A percentile compares a stretch with the other conserved stretches of the same genome.
Evolutionary conservation across 2,113 vertebrate species (phyloP).

Genomic region (Elephantulus edwardii): DNA sequence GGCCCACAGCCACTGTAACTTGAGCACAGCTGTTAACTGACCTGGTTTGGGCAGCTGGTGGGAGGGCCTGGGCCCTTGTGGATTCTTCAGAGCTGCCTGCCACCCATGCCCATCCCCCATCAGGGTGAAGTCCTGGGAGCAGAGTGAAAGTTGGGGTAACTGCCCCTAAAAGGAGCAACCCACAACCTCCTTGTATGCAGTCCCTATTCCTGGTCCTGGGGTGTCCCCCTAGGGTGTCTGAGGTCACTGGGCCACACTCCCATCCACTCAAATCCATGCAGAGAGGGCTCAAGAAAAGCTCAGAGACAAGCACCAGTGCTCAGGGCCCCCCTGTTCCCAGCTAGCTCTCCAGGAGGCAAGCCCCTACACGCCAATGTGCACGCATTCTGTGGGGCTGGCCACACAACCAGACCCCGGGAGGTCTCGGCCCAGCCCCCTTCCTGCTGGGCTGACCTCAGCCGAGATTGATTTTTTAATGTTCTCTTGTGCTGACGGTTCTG

Average conservation of each 20-base stretch:
- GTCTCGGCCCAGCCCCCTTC: not conserved
- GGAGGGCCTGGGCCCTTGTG: not conserved
- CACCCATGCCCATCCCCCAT: not conserved
- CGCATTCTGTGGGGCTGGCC: not conserved
- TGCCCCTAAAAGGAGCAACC: not conserved
- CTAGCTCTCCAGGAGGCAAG: not conserved
- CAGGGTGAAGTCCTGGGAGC: not conserved
- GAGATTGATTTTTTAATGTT: constrained; percentile 9
- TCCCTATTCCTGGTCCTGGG: not conserved
- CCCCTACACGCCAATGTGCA: not conserved
- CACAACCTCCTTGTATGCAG: not conserved
- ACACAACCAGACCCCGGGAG: not conserved
- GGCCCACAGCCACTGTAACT: not conserved
- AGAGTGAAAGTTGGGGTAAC: not conserved
- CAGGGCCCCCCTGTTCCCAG: not conserved
- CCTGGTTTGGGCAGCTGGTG: not conserved
- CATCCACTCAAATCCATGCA: not conserved
- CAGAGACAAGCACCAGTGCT: not conserved
- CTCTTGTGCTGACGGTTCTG: constrained; percentile 28
- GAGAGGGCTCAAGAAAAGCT: not conserved
- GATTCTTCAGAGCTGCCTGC: not conserved
- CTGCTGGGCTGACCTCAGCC: not conserved
- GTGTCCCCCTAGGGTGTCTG: not conserved
- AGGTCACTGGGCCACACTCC: too few relatives aligned
- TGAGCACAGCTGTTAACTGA: not conserved